A percentile compares a stretch with the other conserved stretches of the same genome.
These are phyloP conservation scores for Furcula furcula DNA, from an alignment of 2,888 invertebrate genomes.

Conservation along the genomic window DNA sequence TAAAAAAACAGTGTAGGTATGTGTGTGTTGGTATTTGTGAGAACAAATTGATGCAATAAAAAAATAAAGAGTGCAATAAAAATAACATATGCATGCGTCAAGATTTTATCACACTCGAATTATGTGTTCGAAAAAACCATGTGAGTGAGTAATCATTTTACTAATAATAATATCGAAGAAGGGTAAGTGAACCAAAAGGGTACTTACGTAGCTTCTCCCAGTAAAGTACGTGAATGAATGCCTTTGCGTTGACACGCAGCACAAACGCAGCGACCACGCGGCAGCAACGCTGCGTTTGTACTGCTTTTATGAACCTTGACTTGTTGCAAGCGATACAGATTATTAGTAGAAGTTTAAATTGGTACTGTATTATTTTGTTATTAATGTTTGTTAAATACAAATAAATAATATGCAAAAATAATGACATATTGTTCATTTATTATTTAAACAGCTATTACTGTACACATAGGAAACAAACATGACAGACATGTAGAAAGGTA, in stretches of 20 bases:
- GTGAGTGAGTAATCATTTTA: slow-evolving; percentile 4
- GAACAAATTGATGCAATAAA: background rate
- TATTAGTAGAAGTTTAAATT: background rate
- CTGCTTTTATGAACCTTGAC: background rate
- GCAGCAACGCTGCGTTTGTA: background rate
- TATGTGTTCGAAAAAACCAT: slow-evolving; percentile 2
- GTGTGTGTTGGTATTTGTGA: background rate
- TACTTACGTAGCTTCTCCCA: slow-evolving; percentile 30
- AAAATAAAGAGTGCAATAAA: background rate
- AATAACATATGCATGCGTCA: slow-evolving; percentile 2
- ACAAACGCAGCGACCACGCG: background rate
- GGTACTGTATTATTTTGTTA: no score
- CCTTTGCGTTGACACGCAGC: slow-evolving; percentile 20
- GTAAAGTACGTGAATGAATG: slow-evolving; percentile 27
- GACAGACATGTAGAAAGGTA: no score
- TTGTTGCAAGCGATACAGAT: background rate
- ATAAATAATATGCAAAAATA: no score
- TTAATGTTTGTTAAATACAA: no score
- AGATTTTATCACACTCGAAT: no score
- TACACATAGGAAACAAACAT: no score
- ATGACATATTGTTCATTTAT: no score
- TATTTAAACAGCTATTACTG: no score
- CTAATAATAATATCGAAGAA: slow-evolving; percentile 27
- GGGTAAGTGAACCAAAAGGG: slow-evolving; percentile 24
- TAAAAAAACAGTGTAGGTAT: background rate